Conservation (phyloP, 2,113 vertebrate species). For the Mesembrinibis cayennensis region DNA sequence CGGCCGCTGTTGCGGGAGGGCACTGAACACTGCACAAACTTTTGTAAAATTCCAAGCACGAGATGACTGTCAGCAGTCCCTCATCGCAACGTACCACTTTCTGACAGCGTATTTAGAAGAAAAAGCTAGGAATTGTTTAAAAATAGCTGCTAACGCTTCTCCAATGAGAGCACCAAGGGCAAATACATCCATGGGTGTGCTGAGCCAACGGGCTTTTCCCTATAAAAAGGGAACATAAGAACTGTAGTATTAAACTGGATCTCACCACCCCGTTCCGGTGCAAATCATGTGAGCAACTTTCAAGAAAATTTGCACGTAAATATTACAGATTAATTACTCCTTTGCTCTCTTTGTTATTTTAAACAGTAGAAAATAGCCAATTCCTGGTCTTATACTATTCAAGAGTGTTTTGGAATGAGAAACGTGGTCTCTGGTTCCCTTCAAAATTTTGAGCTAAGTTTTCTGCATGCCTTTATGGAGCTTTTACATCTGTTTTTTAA, state of each 20-base stretch:
- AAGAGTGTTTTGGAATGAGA: neutral
- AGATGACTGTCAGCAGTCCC: neutral
- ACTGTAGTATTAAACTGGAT: accelerated
- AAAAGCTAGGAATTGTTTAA: neutral
- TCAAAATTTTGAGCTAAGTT: neutral
- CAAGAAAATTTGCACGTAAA: accelerated
- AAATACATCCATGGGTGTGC: accelerated
- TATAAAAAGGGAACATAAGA: neutral
- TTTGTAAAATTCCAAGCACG: neutral
- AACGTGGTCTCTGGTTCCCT: neutral
- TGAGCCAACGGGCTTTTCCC: neutral
- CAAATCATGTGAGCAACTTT: neutral
- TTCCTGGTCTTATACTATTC: accelerated
- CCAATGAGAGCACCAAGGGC: slow-evolving; percentile 1
- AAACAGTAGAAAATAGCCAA: accelerated
- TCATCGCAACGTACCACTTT: accelerated
- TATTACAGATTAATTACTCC: neutral
- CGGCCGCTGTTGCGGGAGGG: neutral
- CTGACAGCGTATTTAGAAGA: neutral
- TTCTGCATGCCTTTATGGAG: accelerated
- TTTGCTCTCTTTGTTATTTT: neutral
- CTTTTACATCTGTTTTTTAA: neutral
- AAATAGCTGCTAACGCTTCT: neutral
- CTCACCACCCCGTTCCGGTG: neutral
- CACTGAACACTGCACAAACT: neutral